Percentiles rank a stretch among this genome's conserved stretches.
phyloP scores from a whole-genome alignment of 2,113 vertebrate genomes.

The Genyomyrus donnyi region DNA sequence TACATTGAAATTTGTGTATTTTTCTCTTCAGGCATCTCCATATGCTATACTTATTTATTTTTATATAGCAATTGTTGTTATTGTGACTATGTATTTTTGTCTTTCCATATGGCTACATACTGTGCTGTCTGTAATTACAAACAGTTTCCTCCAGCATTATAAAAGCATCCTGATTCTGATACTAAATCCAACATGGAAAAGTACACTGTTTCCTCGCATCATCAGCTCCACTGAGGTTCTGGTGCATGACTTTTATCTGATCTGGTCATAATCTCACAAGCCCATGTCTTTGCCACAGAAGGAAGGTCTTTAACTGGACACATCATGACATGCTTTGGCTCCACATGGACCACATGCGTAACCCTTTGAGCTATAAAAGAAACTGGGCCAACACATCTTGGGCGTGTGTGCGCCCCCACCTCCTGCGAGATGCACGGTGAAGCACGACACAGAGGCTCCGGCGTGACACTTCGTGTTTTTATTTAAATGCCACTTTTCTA shows the following conservation, averaged over 20 bases:
- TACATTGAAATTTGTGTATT: not conserved
- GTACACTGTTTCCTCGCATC: not conserved
- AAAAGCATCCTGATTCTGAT: not conserved
- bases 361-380: not conserved
- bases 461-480: not conserved
- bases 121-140: not conserved
- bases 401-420: not conserved
- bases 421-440: not conserved
- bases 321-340: not conserved
- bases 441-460: not conserved
- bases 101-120: not conserved
- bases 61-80: not conserved
- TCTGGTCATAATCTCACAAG: not conserved
- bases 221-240: not conserved
- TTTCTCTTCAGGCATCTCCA: not conserved
- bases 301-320: not conserved
- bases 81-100: not conserved
- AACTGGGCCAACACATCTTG: not conserved
- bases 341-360: not conserved
- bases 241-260: not conserved
- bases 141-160: not conserved
- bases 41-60: not conserved
- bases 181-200: not conserved
- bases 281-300: not conserved
- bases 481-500: conserved; percentile 5